Conservation (phyloP, 2,797 vertebrate genomes). For the Psittacula derbiana region DNA sequence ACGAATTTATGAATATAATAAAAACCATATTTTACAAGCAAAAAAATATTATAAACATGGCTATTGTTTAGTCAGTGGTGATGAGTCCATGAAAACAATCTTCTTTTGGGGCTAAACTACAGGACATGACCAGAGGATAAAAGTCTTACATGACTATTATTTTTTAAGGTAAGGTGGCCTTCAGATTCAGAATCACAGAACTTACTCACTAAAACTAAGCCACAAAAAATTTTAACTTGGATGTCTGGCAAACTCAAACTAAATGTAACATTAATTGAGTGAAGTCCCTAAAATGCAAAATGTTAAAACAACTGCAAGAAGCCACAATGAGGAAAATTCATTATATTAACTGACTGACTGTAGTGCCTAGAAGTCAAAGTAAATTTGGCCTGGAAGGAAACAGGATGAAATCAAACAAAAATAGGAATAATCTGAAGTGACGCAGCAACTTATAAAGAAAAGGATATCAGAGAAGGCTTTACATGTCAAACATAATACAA, state of each 20-base stretch:
- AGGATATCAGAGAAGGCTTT: neutral
- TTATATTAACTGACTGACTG: neutral
- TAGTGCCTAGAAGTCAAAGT: neutral
- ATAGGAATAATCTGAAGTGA: neutral
- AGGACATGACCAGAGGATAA: neutral
- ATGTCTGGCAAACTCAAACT: neutral
- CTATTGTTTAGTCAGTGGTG: slow-evolving; percentile 26
- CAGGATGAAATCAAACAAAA: neutral
- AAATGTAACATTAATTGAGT: neutral
- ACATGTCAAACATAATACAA: neutral
- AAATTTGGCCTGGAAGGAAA: neutral
- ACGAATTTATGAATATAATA: slow-evolving; percentile 51
- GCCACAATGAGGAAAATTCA: neutral
- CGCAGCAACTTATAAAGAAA: neutral
- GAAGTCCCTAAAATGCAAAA: neutral
- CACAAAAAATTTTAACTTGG: neutral
- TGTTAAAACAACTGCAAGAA: neutral
- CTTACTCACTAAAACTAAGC: neutral
- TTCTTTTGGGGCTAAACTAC: neutral
- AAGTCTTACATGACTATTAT: neutral
- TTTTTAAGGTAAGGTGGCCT: neutral
- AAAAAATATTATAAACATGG: slow-evolving; percentile 20
- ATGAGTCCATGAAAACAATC: neutral
- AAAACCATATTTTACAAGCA: slow-evolving; percentile 4
- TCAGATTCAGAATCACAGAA: neutral